Evolutionary conservation across 2,888 invertebrate genomes (phyloP).

Genomic region (Polymixis flavicincta): DNA sequence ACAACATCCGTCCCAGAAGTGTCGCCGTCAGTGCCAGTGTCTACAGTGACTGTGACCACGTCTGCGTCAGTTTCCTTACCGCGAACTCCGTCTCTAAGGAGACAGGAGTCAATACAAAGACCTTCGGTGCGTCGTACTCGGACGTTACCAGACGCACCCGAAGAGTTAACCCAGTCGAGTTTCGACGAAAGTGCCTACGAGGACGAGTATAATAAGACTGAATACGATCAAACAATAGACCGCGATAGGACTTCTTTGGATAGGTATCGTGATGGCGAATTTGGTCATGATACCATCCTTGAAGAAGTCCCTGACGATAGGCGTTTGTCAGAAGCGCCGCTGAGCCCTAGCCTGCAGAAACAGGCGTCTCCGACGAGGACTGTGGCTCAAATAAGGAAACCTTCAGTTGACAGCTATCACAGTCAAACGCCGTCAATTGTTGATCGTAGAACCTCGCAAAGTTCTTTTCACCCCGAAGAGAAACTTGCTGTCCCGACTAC

Average conservation of each 20-base stretch:
- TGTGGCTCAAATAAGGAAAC: constrained; percentile 82
- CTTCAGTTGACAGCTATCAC: constrained; percentile 87
- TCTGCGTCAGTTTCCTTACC: constrained; percentile 82
- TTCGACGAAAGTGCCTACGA: constrained; percentile 90
- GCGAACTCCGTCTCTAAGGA: constrained; percentile 84
- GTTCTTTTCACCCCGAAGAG: constrained; percentile 90
- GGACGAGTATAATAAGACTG: constrained; percentile 89
- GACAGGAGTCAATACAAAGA: constrained; percentile 89
- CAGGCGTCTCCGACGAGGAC: constrained; percentile 85
- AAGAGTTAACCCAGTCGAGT: constrained; percentile 83
- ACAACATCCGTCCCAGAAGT: constrained; percentile 86
- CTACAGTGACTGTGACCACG: constrained; percentile 81
- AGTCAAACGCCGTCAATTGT: constrained; percentile 86
- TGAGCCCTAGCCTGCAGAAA: constrained; percentile 81
- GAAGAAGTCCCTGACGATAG: constrained; percentile 83
- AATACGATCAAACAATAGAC: constrained; percentile 86
- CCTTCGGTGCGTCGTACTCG: constrained; percentile 87
- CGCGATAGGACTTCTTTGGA: constrained; percentile 85
- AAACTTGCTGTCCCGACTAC: constrained; percentile 85
- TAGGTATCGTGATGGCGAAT: constrained; percentile 86
- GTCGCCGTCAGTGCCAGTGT: constrained; percentile 80
- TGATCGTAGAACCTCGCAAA: constrained; percentile 88
- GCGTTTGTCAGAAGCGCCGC: constrained; percentile 79
- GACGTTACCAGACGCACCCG: constrained; percentile 88
- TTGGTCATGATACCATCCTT: constrained; percentile 82